Percentiles rank a stretch among this genome's conserved stretches.
Evolutionary conservation across 2,113 vertebrate species (phyloP).

Genomic region (Indicator indicator): DNA sequence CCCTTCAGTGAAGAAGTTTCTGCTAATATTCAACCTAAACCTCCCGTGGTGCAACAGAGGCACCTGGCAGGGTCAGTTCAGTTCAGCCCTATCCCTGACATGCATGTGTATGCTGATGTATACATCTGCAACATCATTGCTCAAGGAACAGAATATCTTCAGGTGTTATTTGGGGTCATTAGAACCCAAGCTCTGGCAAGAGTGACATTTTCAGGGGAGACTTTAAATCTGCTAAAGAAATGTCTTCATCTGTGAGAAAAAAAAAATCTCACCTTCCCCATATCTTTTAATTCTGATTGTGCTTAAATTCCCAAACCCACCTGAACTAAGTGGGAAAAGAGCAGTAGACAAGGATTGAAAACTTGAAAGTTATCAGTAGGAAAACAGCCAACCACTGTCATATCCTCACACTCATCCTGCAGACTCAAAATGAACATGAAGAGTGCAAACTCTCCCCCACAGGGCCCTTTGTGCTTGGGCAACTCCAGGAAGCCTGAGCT

Average conservation of each 20-base stretch:
- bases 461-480: not conserved
- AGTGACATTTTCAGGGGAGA: not conserved
- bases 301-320: not conserved
- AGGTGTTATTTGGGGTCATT: not conserved
- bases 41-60: not conserved
- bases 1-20: too few relatives aligned
- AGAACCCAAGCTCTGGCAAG: not conserved
- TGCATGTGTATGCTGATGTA: not conserved
- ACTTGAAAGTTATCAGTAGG: not conserved
- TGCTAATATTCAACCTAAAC: too few relatives aligned
- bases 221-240: not conserved
- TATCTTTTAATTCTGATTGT: not conserved
- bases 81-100: not conserved
- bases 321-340: not conserved
- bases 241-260: not conserved
- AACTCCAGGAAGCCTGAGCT: not conserved
- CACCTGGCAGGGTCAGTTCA: not conserved
- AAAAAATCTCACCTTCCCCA: not conserved
- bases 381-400: not conserved
- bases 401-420: not conserved
- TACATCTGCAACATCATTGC: not conserved
- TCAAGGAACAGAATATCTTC: not conserved
- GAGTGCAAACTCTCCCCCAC: not conserved
- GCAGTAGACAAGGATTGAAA: not conserved
- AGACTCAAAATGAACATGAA: accelerated